Evolutionary conservation across 2,113 vertebrate genomes (phyloP).

Genomic region (Ochotona princeps): DNA sequence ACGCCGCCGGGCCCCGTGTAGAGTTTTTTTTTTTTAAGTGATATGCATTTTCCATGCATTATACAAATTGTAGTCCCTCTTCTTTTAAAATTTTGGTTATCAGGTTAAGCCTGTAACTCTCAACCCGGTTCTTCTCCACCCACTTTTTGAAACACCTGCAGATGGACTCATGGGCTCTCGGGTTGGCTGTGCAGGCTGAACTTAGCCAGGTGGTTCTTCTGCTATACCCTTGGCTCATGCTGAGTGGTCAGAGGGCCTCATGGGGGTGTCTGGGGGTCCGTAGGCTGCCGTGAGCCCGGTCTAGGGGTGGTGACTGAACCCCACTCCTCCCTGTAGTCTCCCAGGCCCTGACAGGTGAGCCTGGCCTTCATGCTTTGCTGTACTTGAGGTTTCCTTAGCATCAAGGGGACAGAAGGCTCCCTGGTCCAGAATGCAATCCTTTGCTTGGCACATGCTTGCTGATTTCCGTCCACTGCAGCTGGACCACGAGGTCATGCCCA

Average conservation of each 20-base stretch:
- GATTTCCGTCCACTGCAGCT: neutral
- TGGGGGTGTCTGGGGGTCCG: neutral
- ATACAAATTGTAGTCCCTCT: too few species aligned
- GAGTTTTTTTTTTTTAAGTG: too few species aligned
- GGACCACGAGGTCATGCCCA: too few species aligned
- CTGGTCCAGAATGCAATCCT: rapidly evolving
- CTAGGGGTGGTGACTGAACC: neutral
- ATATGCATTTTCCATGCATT: too few species aligned
- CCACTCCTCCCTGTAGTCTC: neutral
- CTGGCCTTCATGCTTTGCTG: neutral
- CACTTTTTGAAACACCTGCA: too few species aligned
- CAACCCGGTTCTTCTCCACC: too few species aligned
- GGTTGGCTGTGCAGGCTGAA: neutral
- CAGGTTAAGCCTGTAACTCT: too few species aligned
- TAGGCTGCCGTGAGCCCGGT: neutral
- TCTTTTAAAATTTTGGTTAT: too few species aligned
- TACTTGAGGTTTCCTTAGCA: neutral
- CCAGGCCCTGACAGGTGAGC: neutral
- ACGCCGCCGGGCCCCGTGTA: too few species aligned
- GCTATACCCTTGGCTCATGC: neutral
- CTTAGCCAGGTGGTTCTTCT: neutral
- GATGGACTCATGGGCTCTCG: too few species aligned
- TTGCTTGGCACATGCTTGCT: neutral
- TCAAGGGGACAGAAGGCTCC: too few species aligned
- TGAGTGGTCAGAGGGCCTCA: neutral